A percentile compares a stretch with the other conserved stretches of the same genome.
phyloP scores from a whole-genome alignment of 2,113 vertebrate species.

The Tamias sibiricus region DNA sequence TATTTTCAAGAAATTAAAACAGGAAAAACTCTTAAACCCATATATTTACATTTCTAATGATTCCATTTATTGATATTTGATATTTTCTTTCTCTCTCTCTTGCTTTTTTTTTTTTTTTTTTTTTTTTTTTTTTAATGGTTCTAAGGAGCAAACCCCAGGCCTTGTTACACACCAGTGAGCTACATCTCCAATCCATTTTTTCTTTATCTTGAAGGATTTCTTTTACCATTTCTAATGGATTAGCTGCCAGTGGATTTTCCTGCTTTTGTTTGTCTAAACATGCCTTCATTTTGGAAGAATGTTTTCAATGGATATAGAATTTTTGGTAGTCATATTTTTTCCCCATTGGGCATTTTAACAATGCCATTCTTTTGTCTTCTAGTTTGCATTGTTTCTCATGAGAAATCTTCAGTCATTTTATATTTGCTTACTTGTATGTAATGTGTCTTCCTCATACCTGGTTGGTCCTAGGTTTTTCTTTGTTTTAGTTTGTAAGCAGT shows the following conservation, averaged over 20 bases:
- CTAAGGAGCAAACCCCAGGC: no score
- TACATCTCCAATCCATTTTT: no score
- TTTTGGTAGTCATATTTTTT: background rate
- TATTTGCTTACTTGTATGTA: background rate
- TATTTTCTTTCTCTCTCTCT: conserved; percentile 16
- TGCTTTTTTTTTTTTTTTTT: no score
- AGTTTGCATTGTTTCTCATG: background rate
- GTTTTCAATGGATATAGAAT: background rate
- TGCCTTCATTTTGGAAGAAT: background rate
- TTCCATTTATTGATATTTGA: conserved; percentile 9
- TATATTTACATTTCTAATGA: background rate
- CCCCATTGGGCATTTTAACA: background rate
- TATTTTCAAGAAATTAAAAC: conserved; percentile 43
- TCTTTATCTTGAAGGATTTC: background rate
- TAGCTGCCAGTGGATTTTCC: background rate
- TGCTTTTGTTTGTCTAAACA: conserved; percentile 26
- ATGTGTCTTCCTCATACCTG: background rate
- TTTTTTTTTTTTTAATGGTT: no score
- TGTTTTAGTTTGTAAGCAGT: background rate
- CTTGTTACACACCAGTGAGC: no score
- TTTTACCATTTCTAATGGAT: background rate
- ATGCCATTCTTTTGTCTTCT: background rate
- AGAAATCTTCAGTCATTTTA: background rate
- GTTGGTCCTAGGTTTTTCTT: background rate
- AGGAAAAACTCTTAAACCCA: background rate